phyloP scores from a whole-genome alignment of 2,888 invertebrate species.

The Tenthredo distinguenda region DNA sequence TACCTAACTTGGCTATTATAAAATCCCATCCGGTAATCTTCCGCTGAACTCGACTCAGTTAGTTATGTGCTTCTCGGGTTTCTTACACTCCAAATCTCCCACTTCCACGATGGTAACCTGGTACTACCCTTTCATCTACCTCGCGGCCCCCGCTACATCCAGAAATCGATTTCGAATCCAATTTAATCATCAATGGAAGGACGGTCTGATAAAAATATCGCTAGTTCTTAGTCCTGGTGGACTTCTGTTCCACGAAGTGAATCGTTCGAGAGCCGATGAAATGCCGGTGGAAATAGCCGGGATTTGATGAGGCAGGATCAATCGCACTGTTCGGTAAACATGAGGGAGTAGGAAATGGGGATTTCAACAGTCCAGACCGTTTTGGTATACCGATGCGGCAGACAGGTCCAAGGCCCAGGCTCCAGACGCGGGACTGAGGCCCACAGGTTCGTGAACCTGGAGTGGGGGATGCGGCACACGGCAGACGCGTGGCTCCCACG shows the following conservation, averaged over 20 bases:
- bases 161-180: conserved; percentile 10
- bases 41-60: not conserved
- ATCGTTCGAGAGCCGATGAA: not conserved
- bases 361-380: not conserved
- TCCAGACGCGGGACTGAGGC: conserved; percentile 45
- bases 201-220: not conserved
- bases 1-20: not conserved
- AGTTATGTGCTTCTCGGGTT: not conserved
- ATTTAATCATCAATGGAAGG: conserved; percentile 6
- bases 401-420: not conserved
- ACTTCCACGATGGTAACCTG: not conserved
- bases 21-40: conserved; percentile 16
- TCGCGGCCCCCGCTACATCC: not conserved
- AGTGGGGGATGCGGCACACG: conserved; percentile 69
- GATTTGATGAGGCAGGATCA: not conserved
- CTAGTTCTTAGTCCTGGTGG: not conserved
- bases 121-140: not conserved
- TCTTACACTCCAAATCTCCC: not conserved
- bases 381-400: not conserved
- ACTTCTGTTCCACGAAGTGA: not conserved
- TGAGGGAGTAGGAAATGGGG: not conserved
- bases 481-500: conserved; percentile 76
- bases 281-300: not conserved
- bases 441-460: conserved; percentile 53
- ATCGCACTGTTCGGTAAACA: not conserved